Base-by-base conservation (phyloP, 2,888 invertebrate genomes). In the Leucozona laternaria region DNA sequence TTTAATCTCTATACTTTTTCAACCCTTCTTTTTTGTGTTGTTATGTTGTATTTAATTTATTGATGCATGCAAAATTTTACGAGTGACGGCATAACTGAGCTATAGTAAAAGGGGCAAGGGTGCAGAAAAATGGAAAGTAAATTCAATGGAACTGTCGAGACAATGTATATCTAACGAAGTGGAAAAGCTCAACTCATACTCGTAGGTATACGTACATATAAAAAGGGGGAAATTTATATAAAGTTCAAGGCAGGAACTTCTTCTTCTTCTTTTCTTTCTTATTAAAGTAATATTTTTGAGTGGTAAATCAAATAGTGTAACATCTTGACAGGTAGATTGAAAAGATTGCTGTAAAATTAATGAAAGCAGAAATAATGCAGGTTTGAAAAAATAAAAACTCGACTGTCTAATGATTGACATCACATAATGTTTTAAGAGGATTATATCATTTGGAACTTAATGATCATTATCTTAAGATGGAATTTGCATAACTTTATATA, bases 141-240 rank as follows among this genome's bases (percentile, higher is more conserved):
- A 80, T 85, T 85, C 80, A 80, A 80, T 85, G 72, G 43, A 85
- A 85, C 72, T 62, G 62, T 68, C 80, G 80, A 80, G 85, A 85
- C 85, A 85, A 80, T 77, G 85, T 80, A 80, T 60, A 80, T 60
- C 72, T 60, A 77, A 85, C 80, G 48, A 85, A 77, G 80, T 80
- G 72, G 66, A 80, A 77, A 72, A 72, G 60, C 72, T 85, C 55
- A 80, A 76, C 37, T 72, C n/a, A 11, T 13, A 25, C n/a, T n/a
- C n/a, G n/a, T n/a, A n/a, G n/a, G n/a, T n/a, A n/a, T n/a, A n/a
- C n/a, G n/a, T n/a, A n/a, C n/a, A 45, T 0, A n/a, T 11, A 22
- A 11, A n/a, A 7, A 8, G 40, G 13, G 13, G 8, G 8, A 31
- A 31, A 31, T 31, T 31, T 58, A 13, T 58, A 37, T 17, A 60